A percentile compares a stretch with the other conserved stretches of the same genome.
phyloP scores from a whole-genome alignment of 2,888 invertebrate species.

The Drosophila diplacantha region DNA sequence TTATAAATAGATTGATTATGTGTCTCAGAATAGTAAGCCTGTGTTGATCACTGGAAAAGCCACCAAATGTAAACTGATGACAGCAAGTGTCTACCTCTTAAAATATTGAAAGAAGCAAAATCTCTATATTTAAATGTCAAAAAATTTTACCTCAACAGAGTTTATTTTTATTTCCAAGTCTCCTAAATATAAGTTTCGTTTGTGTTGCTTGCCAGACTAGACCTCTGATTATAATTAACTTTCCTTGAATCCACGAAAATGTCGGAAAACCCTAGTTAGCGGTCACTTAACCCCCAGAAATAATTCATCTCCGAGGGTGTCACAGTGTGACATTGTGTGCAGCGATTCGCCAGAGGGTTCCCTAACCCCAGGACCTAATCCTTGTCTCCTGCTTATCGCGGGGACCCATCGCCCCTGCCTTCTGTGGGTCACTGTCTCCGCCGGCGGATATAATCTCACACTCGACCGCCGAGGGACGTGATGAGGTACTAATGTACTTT shows the following conservation, averaged over 20 bases:
- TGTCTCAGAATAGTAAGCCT: neutral
- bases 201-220: neutral
- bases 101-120: neutral
- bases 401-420: slow-evolving; percentile 25
- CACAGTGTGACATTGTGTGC: slow-evolving; percentile 12
- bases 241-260: neutral
- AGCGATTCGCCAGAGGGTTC: slow-evolving; percentile 9
- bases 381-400: slow-evolving; percentile 36
- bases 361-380: slow-evolving; percentile 18
- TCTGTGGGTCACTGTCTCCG: neutral
- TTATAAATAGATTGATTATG: slow-evolving; percentile 8
- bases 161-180: neutral
- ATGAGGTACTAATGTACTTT: slow-evolving; percentile 63
- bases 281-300: slow-evolving; percentile 32
- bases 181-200: neutral
- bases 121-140: neutral
- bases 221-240: slow-evolving; percentile 11
- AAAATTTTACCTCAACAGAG: neutral
- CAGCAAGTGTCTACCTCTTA: too few species aligned
- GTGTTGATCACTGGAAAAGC: neutral
- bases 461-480: slow-evolving; percentile 43
- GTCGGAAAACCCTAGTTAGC: neutral
- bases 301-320: slow-evolving; percentile 27
- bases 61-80: neutral
- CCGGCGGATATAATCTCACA: slow-evolving; percentile 28